Conservation (phyloP, 2,797 vertebrate species). For the Enteromius treurensis region DNA sequence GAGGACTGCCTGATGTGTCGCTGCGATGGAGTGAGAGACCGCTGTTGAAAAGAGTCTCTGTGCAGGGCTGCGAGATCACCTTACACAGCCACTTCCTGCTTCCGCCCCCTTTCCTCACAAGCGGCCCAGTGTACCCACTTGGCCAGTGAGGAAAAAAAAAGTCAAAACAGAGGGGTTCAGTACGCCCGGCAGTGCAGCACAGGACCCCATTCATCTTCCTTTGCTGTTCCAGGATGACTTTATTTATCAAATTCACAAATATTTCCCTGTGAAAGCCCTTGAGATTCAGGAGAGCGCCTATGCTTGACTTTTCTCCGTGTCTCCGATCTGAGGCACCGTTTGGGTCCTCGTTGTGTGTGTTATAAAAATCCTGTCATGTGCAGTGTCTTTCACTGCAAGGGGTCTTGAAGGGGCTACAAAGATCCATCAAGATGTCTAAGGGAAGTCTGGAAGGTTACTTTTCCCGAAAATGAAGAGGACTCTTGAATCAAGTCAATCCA, state of each 20-base stretch:
- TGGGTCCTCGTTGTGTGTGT: conserved; percentile 35
- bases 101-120: conserved; percentile 86
- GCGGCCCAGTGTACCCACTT: conserved; percentile 77
- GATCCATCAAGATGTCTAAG: conserved; percentile 10
- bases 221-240: conserved; percentile 71
- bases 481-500: background rate
- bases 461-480: background rate
- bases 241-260: conserved; percentile 77
- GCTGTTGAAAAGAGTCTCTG: conserved; percentile 81
- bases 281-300: conserved; percentile 63
- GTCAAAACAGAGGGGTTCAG: conserved; percentile 79
- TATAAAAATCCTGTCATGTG: conserved; percentile 31
- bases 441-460: background rate
- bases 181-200: conserved; percentile 76
- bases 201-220: conserved; percentile 82
- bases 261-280: conserved; percentile 67
- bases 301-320: conserved; percentile 61
- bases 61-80: conserved; percentile 80
- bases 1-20: conserved; percentile 77
- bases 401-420: conserved; percentile 11
- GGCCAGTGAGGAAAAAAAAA: conserved; percentile 69
- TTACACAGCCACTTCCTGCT: conserved; percentile 89
- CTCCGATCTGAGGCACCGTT: conserved; percentile 55
- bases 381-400: conserved; percentile 16
- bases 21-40: conserved; percentile 75